Evolutionary conservation across 2,888 invertebrate species (phyloP).

Genomic region (Bellardia pandia): DNA sequence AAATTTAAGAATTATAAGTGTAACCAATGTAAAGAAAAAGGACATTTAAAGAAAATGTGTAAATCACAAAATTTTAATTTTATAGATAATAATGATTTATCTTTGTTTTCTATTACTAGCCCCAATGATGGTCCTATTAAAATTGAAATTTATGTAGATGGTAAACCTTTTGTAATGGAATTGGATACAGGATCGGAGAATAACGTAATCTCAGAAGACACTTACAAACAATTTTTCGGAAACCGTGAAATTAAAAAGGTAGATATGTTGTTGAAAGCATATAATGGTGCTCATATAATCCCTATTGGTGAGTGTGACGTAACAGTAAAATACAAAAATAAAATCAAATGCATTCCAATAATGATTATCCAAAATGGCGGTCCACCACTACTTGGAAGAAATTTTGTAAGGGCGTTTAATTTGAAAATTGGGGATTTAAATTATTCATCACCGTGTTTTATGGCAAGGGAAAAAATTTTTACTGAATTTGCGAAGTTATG

Average conservation of each 20-base stretch:
- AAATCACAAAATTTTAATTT: too few species aligned
- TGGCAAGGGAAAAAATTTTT: too few species aligned
- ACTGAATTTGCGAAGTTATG: too few species aligned
- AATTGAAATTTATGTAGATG: too few species aligned
- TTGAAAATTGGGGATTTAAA: constrained; percentile 58
- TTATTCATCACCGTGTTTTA: constrained; percentile 28
- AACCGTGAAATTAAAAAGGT: constrained; percentile 38
- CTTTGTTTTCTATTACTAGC: too few species aligned
- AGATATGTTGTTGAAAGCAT: constrained; percentile 53
- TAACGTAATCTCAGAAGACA: constrained; percentile 62
- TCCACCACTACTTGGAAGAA: constrained; percentile 66
- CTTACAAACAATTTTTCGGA: constrained; percentile 40
- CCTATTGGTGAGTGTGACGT: constrained; percentile 63
- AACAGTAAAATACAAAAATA: constrained; percentile 36
- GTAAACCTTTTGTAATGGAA: constrained; percentile 64
- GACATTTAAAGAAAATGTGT: too few species aligned
- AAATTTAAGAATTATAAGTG: too few species aligned
- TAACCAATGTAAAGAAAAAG: too few species aligned
- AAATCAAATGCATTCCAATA: constrained; percentile 45
- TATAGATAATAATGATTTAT: too few species aligned
- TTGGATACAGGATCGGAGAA: constrained; percentile 68
- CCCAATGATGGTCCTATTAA: too few species aligned
- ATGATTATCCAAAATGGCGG: constrained; percentile 65
- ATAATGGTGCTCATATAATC: constrained; percentile 59
- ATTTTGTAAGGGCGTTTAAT: constrained; percentile 63